Percentiles rank a stretch among this genome's conserved stretches.
Conservation (phyloP, 2,113 vertebrate species). For the Perccottus glenii region DNA sequence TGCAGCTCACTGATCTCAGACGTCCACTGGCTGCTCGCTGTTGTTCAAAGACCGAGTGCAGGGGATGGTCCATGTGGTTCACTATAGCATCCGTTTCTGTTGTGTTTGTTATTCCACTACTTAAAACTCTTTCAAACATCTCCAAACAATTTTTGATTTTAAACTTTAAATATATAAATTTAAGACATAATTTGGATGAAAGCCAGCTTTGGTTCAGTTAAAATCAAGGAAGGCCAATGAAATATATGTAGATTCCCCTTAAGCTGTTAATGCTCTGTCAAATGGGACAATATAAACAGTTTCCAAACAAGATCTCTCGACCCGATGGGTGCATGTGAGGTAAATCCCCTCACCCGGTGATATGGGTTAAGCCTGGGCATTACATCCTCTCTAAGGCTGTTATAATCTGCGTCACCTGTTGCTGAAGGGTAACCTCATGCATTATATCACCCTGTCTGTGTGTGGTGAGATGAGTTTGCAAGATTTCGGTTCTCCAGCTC, state of each 20-base stretch:
- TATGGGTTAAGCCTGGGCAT: slow-evolving; percentile 45
- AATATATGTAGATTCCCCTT: background rate
- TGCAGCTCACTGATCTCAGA: no score
- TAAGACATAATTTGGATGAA: no score
- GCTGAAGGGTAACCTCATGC: slow-evolving; percentile 56
- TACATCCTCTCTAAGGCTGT: slow-evolving; percentile 21
- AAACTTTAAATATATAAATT: no score
- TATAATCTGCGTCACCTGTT: slow-evolving; percentile 49
- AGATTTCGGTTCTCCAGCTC: slow-evolving; percentile 17
- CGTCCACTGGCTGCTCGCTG: no score
- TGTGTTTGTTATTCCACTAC: no score
- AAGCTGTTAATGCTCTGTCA: background rate
- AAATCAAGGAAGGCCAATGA: no score
- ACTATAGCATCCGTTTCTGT: no score
- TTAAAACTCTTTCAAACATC: no score
- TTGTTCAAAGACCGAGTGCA: no score
- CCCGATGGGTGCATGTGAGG: slow-evolving; percentile 1
- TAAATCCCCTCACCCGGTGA: slow-evolving; percentile 14
- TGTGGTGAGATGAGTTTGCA: slow-evolving; percentile 16
- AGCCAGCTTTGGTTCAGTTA: no score
- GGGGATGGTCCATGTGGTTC: no score
- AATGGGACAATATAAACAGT: background rate
- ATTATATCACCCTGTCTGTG: slow-evolving; percentile 21
- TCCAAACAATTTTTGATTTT: no score
- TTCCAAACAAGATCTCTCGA: background rate